A percentile compares a stretch with the other conserved stretches of the same genome.
Conservation (phyloP, 2,113 vertebrate species). For the Anolis carolinensis region DNA sequence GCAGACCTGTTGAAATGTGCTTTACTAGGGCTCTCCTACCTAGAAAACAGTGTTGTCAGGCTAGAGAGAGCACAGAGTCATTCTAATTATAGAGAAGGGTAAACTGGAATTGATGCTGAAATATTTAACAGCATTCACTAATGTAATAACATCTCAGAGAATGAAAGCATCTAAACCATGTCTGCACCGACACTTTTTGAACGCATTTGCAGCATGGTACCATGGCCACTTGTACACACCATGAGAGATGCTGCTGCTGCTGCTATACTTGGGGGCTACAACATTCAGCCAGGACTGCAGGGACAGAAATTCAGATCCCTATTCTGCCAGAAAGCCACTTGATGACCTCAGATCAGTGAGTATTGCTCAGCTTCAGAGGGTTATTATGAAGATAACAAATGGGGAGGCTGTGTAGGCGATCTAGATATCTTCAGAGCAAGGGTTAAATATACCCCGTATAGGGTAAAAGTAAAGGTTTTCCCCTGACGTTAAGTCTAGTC, state of each 20-base stretch:
- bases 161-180: neutral
- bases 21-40: too few relatives aligned
- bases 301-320: too few relatives aligned
- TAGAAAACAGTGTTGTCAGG: neutral
- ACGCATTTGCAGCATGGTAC: neutral
- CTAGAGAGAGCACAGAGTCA: neutral
- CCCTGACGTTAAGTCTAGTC: too few relatives aligned
- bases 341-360: too few relatives aligned
- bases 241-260: neutral
- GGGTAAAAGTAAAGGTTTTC: too few relatives aligned
- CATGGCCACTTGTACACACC: neutral
- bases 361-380: too few relatives aligned
- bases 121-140: neutral
- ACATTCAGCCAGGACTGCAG: too few relatives aligned
- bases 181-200: neutral
- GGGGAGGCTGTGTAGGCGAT: neutral
- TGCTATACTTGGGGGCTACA: too few relatives aligned
- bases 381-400: neutral
- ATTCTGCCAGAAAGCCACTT: too few relatives aligned
- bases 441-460: too few relatives aligned
- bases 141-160: neutral
- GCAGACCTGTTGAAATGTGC: neutral
- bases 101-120: neutral
- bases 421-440: neutral
- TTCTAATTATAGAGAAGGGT: neutral